phyloP scores from a whole-genome alignment of 2,888 invertebrate genomes.

The Candidula unifasciata region DNA sequence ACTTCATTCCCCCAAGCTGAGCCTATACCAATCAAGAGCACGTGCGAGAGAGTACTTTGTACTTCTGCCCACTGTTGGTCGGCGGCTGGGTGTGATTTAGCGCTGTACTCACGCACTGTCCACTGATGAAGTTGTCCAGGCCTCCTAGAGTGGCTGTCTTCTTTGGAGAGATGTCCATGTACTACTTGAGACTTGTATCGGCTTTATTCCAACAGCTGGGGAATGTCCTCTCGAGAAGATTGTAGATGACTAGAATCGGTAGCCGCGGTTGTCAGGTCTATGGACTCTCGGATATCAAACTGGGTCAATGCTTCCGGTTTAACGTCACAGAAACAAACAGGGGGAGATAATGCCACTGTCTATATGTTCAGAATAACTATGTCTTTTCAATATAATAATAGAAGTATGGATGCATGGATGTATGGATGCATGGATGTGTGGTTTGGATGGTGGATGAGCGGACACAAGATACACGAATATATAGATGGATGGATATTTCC shows the following conservation, averaged over 20 bases:
- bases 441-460: neutral
- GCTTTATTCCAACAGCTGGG: neutral
- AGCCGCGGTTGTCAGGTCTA: neutral
- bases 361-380: neutral
- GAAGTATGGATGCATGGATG: neutral
- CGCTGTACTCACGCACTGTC: slow-evolving; percentile 1
- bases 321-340: neutral
- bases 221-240: neutral
- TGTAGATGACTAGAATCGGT: neutral
- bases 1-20: neutral
- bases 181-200: neutral
- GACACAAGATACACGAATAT: neutral
- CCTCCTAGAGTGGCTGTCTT: slow-evolving; percentile 12
- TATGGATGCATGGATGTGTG: neutral
- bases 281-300: neutral
- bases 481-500: no score
- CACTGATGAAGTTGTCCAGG: neutral
- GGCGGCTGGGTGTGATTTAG: neutral
- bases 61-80: neutral
- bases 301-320: no score
- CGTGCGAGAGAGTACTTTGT: slow-evolving; percentile 6
- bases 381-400: neutral
- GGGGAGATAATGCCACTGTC: neutral
- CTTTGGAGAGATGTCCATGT: slow-evolving; percentile 13
- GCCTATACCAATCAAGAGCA: neutral